Conservation (phyloP, 2,113 vertebrate species). For the Semnornis frantzii region DNA sequence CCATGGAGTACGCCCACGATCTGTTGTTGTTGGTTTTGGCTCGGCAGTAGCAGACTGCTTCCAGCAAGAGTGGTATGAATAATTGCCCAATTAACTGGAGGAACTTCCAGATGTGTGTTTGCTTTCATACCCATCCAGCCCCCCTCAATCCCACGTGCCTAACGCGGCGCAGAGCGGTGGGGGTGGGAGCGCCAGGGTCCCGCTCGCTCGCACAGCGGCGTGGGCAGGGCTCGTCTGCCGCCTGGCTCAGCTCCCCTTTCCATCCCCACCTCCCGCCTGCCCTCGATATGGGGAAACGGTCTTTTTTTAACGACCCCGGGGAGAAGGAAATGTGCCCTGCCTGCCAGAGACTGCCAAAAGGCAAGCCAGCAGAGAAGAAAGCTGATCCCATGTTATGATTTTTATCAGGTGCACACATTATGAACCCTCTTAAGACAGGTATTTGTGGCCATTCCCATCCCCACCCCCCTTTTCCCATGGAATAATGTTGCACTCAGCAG, state of each 20-base stretch:
- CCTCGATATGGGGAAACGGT: conserved; percentile 61
- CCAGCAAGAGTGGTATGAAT: conserved; percentile 71
- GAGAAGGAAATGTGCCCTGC: conserved; percentile 53
- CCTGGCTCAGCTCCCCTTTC: conserved; percentile 10
- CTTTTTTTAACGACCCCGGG: conserved; percentile 50
- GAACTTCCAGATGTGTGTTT: conserved; percentile 74
- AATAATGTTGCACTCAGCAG: background rate
- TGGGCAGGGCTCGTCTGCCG: background rate
- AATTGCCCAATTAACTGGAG: conserved; percentile 75
- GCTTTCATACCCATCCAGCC: conserved; percentile 65
- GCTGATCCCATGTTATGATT: conserved; percentile 59
- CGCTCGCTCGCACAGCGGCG: background rate
- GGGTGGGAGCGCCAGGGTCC: background rate
- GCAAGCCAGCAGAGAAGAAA: conserved; percentile 50
- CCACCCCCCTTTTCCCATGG: background rate
- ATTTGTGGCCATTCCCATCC: background rate
- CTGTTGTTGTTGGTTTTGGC: conserved; percentile 70
- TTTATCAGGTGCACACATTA: conserved; percentile 67
- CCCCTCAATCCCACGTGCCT: conserved; percentile 48
- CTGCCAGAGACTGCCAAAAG: conserved; percentile 59
- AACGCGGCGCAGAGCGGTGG: background rate
- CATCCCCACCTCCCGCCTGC: conserved; percentile 17
- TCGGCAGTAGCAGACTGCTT: conserved; percentile 51
- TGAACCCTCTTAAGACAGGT: conserved; percentile 39
- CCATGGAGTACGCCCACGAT: background rate